These are phyloP conservation scores for Clunio marinus DNA, from an alignment of 2,888 invertebrate species.

Conservation along the genomic window DNA sequence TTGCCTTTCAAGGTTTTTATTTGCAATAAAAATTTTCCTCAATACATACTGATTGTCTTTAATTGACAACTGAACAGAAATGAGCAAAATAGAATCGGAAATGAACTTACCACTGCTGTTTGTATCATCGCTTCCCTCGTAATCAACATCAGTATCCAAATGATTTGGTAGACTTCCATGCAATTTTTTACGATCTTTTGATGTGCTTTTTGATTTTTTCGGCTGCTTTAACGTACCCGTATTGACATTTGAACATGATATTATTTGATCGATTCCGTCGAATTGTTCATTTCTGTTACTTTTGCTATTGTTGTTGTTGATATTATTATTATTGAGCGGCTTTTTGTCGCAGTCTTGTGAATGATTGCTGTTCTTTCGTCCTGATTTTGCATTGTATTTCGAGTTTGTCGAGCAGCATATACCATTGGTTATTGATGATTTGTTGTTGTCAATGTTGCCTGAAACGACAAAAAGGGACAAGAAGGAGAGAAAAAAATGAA, in stretches of 20 bases:
- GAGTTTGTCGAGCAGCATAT: slow-evolving; percentile 33
- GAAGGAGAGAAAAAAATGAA: background rate
- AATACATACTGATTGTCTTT: too few relatives aligned
- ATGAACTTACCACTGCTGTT: slow-evolving; percentile 32
- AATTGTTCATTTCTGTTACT: background rate
- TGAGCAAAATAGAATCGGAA: background rate
- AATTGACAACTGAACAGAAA: background rate
- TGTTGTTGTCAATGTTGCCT: slow-evolving; percentile 36
- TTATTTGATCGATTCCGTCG: slow-evolving; percentile 22
- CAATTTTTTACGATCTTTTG: slow-evolving; percentile 42
- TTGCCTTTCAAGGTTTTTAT: background rate
- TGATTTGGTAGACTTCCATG: slow-evolving; percentile 43
- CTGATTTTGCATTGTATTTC: slow-evolving; percentile 19
- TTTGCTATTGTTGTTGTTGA: slow-evolving; percentile 7
- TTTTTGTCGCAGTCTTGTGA: slow-evolving; percentile 30
- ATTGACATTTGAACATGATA: slow-evolving; percentile 12
- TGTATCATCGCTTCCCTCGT: slow-evolving; percentile 36
- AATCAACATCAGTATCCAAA: slow-evolving; percentile 41
- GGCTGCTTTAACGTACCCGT: background rate
- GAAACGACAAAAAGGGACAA: background rate
- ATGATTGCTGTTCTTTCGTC: slow-evolving; percentile 23
- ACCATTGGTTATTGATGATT: slow-evolving; percentile 32
- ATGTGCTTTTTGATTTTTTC: background rate
- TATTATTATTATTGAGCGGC: slow-evolving; percentile 21
- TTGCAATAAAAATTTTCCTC: too few relatives aligned